A percentile compares a stretch with the other conserved stretches of the same genome.
These are phyloP conservation scores for human (Homo sapiens) DNA, from an alignment of 2,113 vertebrate genomes.

Conservation along the genomic window DNA sequence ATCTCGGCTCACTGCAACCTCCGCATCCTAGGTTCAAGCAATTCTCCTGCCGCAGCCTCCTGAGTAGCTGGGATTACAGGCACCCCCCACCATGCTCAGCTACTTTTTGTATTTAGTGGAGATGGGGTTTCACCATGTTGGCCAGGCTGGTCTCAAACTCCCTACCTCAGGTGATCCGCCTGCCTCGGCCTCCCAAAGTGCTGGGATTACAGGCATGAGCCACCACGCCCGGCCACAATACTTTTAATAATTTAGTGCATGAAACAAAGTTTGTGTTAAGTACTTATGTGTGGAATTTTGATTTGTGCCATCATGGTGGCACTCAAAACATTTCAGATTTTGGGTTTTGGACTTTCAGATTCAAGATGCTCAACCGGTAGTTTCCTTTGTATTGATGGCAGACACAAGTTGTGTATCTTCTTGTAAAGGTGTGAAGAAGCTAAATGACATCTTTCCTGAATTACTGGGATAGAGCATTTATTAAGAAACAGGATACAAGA, in stretches of 20 bases:
- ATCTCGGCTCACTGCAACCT: too few species aligned
- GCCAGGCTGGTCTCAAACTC: too few species aligned
- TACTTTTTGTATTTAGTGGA: too few species aligned
- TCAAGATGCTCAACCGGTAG: background rate
- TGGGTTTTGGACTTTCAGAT: background rate
- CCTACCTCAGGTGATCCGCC: too few species aligned
- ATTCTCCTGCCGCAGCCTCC: too few species aligned
- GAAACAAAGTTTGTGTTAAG: background rate
- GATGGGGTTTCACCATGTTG: too few species aligned
- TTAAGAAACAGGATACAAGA: background rate
- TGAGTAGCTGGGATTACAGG: too few species aligned
- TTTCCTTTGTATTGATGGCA: background rate
- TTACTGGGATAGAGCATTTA: background rate
- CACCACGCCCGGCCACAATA: background rate
- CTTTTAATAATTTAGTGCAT: background rate
- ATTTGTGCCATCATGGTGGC: background rate
- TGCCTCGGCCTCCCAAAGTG: too few species aligned
- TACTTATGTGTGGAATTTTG: background rate
- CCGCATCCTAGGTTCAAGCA: too few species aligned
- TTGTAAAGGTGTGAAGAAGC: background rate
- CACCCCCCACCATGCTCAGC: too few species aligned
- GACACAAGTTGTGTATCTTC: background rate
- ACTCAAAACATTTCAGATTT: background rate
- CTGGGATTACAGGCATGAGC: too few species aligned
- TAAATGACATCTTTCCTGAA: constrained; percentile 21